These are phyloP conservation scores for Ectemnius lituratus DNA, from an alignment of 2,888 invertebrate genomes.

Conservation along the genomic window DNA sequence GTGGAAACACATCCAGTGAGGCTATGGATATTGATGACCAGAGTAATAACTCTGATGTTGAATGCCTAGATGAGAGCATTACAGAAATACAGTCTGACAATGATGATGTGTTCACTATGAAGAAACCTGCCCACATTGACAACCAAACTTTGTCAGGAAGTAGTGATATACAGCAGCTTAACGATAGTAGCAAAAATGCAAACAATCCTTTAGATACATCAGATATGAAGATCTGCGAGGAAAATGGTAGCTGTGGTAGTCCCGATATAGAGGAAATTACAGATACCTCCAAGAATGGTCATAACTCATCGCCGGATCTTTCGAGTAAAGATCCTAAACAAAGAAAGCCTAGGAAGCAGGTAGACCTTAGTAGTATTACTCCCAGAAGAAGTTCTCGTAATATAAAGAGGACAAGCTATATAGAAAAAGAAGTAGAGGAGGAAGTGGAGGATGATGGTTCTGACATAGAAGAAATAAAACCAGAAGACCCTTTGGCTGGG, in stretches of 20 bases:
- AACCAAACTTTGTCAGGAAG: conserved; percentile 73
- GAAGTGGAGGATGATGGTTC: conserved; percentile 81
- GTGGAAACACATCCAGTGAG: conserved; percentile 59
- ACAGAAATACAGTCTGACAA: conserved; percentile 70
- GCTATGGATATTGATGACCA: conserved; percentile 73
- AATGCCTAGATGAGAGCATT: conserved; percentile 72
- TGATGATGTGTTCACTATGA: conserved; percentile 69
- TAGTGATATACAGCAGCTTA: conserved; percentile 54
- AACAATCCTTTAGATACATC: conserved; percentile 62
- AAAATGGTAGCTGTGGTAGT: conserved; percentile 74
- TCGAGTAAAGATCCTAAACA: conserved; percentile 64
- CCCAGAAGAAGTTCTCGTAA: conserved; percentile 81
- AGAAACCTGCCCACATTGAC: conserved; percentile 68
- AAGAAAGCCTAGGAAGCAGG: conserved; percentile 69
- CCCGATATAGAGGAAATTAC: conserved; percentile 76
- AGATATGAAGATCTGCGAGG: conserved; percentile 72
- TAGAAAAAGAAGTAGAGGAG: conserved; percentile 79
- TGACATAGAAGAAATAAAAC: conserved; percentile 83
- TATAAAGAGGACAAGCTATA: conserved; percentile 81
- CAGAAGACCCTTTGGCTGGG: conserved; percentile 81
- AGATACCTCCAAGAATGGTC: conserved; percentile 68
- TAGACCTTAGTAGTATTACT: conserved; percentile 75
- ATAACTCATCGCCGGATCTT: conserved; percentile 60
- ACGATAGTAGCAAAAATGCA: conserved; percentile 65
- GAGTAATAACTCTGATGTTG: conserved; percentile 74